Base-by-base conservation (phyloP, 1,140 invertebrate species). In the Drosophila aff. region DNA sequence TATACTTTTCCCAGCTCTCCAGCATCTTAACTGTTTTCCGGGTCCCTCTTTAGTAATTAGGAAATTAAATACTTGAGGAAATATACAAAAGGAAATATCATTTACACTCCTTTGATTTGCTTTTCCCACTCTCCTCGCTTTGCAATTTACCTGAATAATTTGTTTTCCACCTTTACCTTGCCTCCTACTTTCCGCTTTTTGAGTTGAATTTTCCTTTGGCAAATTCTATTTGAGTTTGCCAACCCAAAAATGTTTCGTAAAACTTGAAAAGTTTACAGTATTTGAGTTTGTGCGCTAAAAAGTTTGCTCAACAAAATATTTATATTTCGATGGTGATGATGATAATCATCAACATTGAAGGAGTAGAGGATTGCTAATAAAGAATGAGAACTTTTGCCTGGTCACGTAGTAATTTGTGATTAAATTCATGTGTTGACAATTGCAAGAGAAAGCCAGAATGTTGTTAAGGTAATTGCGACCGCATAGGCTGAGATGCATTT, bases 341-440 rank as follows among this genome's bases (percentile, higher is more conserved):
- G 18, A 55, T 50, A 26, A n/a, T 55, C 33, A 16, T 38, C 33
- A 16, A 23, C 15, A 2, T 23, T 15, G 8, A 16, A 16, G 33
- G 15, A 4, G 9, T 5, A 15, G 2, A 53, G 18, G 4, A 52
- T 11, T 11, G 23, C 33, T 33, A 3, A 36, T 15, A 26, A 26
- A 40, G 53, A 26, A 62, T 31, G 18, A 23, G 46, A 46, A 60
- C 13, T 47, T 53, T 41, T 16, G 15, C 18, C 28, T 61, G 46
- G 66, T 76, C 80, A 82, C 80, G 80, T 82, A 61, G 69, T 79
- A 79, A 83, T 83, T 83, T 83, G 64, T 83, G 81, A 83, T 83
- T 83, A 83, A 83, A 83, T 79, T 79, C 76, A 83, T 26, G 79
- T 83, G 81, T 83, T 83, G 81, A 83, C 81, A 82, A 82, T 82